Conservation (phyloP, 2,113 vertebrate species). For the Lasiurus borealis region DNA sequence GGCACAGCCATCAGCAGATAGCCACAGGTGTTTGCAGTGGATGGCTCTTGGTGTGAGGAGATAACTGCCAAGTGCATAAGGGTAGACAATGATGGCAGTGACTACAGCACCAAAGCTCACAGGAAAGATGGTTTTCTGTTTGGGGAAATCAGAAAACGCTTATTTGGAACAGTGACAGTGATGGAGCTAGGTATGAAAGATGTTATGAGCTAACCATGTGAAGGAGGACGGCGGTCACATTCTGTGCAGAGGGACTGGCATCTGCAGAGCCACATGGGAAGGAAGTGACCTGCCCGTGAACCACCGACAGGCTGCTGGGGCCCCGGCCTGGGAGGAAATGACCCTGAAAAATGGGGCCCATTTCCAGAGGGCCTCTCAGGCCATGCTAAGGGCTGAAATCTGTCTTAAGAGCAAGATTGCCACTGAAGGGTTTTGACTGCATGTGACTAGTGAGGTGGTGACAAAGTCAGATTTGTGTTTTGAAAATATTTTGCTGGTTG, state of each 20-base stretch:
- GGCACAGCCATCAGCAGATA: not conserved
- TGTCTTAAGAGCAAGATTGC: not conserved
- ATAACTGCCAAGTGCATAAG: not conserved
- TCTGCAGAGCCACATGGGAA: fast-evolving
- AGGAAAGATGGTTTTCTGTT: not conserved
- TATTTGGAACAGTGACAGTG: not conserved
- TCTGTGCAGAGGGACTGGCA: not conserved
- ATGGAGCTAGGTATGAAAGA: not conserved
- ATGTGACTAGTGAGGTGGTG: not conserved
- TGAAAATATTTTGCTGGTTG: not conserved
- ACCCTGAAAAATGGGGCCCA: not conserved
- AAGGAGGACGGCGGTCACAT: not conserved
- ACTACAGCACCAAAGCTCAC: fast-evolving
- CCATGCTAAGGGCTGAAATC: not conserved
- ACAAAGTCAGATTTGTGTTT: not conserved
- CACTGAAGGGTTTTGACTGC: not conserved
- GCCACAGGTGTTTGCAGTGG: not conserved
- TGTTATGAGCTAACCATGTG: not conserved
- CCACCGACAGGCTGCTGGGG: not conserved
- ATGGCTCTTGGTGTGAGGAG: not conserved
- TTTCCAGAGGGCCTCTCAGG: not conserved
- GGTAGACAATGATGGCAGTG: not conserved
- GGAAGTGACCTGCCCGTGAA: not conserved
- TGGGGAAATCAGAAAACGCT: not conserved
- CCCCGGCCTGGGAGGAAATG: not conserved